Conservation (phyloP, 2,113 vertebrate species). For the Strix uralensis region DNA sequence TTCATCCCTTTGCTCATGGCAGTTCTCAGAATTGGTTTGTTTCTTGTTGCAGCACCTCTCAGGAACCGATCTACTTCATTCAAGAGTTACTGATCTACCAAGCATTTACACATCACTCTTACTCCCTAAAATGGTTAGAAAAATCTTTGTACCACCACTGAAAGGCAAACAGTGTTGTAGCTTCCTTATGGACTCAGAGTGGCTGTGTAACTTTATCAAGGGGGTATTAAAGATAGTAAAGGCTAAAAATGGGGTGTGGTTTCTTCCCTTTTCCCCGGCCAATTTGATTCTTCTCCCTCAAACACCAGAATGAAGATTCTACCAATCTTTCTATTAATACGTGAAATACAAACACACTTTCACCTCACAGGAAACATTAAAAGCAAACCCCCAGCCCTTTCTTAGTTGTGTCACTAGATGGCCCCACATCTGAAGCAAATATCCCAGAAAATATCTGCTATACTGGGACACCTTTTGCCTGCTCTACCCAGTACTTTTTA, state of each 20-base stretch:
- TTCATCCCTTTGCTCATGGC: neutral
- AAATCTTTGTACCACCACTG: neutral
- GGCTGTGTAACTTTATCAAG: neutral
- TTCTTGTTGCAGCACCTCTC: neutral
- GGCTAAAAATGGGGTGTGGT: neutral
- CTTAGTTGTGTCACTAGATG: slow-evolving; percentile 62
- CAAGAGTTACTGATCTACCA: neutral
- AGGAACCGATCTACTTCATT: neutral
- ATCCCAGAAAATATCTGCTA: neutral
- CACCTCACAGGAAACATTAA: neutral
- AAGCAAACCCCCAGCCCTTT: neutral
- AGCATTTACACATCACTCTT: neutral
- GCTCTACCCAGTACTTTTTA: neutral
- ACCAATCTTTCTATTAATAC: neutral
- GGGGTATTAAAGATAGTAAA: neutral
- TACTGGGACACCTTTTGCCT: neutral
- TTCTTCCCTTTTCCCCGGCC: neutral
- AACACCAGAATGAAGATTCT: neutral
- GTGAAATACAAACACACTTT: neutral
- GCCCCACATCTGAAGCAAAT: slow-evolving; percentile 43
- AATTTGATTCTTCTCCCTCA: neutral
- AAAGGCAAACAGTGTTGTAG: neutral
- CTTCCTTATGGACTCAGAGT: neutral
- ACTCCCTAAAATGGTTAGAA: neutral
- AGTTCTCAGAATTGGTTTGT: neutral